Percentiles rank a stretch among this genome's conserved stretches.
Conservation (phyloP, 2,797 vertebrate species). For the Xerus rutilus region DNA sequence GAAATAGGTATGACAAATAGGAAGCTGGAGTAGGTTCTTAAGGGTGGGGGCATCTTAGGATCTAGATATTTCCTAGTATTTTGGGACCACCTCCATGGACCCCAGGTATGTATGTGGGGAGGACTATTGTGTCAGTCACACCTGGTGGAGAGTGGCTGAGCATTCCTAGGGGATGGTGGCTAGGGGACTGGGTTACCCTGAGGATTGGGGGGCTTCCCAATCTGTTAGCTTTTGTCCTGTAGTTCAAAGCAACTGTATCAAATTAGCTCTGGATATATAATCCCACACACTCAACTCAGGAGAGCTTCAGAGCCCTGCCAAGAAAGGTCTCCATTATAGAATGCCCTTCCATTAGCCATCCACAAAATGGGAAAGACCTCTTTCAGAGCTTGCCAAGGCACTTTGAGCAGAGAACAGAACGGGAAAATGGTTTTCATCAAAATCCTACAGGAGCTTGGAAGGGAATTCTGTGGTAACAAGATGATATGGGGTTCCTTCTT, state of each 20-base stretch:
- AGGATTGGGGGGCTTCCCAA: background rate
- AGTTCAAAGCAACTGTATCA: slow-evolving; percentile 49
- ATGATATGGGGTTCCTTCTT: background rate
- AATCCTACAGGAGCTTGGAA: background rate
- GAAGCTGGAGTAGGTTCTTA: slow-evolving; percentile 46
- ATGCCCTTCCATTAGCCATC: background rate
- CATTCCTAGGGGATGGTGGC: background rate
- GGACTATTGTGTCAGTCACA: slow-evolving; percentile 84
- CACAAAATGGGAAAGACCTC: background rate
- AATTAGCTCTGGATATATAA: slow-evolving; percentile 26
- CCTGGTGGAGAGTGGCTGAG: slow-evolving; percentile 58
- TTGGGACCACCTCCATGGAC: fast-evolving
- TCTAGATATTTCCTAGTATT: background rate
- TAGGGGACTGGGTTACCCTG: background rate
- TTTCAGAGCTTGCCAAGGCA: background rate
- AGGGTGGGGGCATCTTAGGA: background rate
- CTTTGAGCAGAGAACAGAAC: background rate
- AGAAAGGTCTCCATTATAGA: background rate
- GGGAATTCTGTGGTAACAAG: background rate
- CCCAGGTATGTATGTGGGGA: slow-evolving; percentile 84
- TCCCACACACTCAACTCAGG: background rate
- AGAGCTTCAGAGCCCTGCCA: background rate
- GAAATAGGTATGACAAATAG: slow-evolving; percentile 86
- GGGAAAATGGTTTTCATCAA: background rate
- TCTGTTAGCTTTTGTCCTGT: slow-evolving; percentile 3